Conservation (phyloP, 2,113 vertebrate species). For the Oxygymnocypris stewartii region DNA sequence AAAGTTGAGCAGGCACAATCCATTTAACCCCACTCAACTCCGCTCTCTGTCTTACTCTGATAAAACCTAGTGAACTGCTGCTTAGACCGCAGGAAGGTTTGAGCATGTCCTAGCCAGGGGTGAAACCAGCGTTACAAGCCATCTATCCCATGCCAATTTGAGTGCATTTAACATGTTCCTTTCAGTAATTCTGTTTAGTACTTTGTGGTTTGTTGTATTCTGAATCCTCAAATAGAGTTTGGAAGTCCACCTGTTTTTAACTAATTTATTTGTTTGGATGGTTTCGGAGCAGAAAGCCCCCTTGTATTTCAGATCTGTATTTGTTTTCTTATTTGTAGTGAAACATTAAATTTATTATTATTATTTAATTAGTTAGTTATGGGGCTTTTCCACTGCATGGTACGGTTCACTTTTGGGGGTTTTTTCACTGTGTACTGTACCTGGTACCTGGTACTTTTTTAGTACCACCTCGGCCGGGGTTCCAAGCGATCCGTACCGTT, state of each 20-base stretch:
- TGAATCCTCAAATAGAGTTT: neutral
- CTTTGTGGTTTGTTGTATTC: neutral
- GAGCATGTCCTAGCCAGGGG: neutral
- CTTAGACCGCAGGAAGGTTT: neutral
- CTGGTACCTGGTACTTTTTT: no score
- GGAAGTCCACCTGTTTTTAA: neutral
- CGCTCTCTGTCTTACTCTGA: conserved; percentile 2
- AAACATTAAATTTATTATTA: no score
- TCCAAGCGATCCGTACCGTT: no score
- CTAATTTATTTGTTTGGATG: no score
- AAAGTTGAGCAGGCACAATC: conserved; percentile 63
- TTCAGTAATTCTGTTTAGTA: neutral
- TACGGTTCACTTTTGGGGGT: no score
- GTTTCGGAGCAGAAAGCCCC: no score
- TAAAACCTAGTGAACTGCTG: neutral
- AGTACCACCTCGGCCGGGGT: no score
- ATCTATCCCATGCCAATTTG: neutral
- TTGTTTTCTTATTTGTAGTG: no score
- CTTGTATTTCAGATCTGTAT: no score
- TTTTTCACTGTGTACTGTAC: no score
- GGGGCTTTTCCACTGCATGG: no score
- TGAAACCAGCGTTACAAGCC: neutral
- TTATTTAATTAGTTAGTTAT: no score
- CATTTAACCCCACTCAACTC: conserved; percentile 59
- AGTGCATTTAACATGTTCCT: neutral